These are phyloP conservation scores for Tinamus major DNA, from an alignment of 2,797 vertebrate genomes.

Conservation along the genomic window DNA sequence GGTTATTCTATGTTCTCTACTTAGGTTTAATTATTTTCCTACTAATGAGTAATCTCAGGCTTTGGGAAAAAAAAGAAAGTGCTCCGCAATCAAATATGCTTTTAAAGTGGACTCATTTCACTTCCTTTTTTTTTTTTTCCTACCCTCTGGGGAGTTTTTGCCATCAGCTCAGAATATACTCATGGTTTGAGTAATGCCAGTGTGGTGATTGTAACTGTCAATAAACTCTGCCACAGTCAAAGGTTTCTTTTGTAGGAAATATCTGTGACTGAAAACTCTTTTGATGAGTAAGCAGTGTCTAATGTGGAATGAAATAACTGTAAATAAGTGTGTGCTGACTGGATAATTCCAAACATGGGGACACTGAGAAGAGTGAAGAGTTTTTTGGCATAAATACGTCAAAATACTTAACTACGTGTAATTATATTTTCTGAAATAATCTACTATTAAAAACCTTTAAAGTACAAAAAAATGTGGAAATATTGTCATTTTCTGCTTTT, in stretches of 20 bases:
- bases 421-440: background rate
- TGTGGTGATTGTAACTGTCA: background rate
- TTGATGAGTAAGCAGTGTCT: background rate
- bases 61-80: background rate
- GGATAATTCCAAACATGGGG: background rate
- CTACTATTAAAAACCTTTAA: background rate
- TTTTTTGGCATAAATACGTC: background rate
- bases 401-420: background rate
- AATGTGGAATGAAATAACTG: background rate
- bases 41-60: background rate
- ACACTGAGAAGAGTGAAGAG: background rate
- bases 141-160: background rate
- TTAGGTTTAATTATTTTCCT: background rate
- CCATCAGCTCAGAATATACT: background rate
- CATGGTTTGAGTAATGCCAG: background rate
- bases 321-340: background rate
- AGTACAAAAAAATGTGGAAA: background rate
- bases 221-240: background rate
- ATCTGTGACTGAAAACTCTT: background rate
- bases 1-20: background rate
- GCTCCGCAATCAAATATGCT: background rate
- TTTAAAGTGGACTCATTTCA: background rate
- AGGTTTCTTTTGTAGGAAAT: background rate
- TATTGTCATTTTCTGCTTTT: background rate
- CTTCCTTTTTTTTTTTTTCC: background rate